phyloP scores from a whole-genome alignment of 2,797 vertebrate genomes.

The Nyctibius grandis region DNA sequence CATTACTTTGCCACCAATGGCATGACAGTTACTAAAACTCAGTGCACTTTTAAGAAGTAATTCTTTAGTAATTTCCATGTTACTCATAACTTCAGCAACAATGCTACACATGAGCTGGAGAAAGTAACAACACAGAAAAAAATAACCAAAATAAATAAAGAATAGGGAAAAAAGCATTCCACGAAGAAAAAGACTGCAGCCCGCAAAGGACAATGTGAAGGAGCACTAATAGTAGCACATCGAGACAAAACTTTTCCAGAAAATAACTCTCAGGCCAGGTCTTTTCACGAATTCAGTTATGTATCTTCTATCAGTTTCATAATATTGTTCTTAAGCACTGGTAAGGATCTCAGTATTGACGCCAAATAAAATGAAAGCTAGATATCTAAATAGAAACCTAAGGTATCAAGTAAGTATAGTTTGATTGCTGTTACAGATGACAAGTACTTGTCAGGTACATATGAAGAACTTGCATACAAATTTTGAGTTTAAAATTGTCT shows the following conservation, averaged over 20 bases:
- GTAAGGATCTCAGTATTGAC: not conserved
- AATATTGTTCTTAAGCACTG: not conserved
- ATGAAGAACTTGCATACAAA: not conserved
- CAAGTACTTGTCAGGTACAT: not conserved
- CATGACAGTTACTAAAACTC: not conserved
- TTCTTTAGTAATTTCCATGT: not conserved
- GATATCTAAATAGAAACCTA: not conserved
- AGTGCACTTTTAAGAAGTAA: not conserved
- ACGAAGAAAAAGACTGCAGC: not conserved
- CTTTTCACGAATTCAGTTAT: not conserved
- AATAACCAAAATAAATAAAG: not conserved
- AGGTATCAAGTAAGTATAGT: not conserved
- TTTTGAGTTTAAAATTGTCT: not conserved
- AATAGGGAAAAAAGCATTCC: not conserved
- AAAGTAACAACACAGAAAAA: not conserved
- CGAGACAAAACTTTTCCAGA: not conserved
- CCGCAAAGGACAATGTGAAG: not conserved
- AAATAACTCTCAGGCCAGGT: not conserved
- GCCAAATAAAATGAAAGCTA: not conserved
- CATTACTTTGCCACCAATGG: not conserved
- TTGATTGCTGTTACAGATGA: not conserved
- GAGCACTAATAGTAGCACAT: not conserved
- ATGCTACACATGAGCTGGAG: not conserved
- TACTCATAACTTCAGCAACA: not conserved
- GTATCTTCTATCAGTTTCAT: not conserved